These are phyloP conservation scores for Alauda arvensis DNA, from an alignment of 2,797 vertebrate genomes.

Conservation along the genomic window DNA sequence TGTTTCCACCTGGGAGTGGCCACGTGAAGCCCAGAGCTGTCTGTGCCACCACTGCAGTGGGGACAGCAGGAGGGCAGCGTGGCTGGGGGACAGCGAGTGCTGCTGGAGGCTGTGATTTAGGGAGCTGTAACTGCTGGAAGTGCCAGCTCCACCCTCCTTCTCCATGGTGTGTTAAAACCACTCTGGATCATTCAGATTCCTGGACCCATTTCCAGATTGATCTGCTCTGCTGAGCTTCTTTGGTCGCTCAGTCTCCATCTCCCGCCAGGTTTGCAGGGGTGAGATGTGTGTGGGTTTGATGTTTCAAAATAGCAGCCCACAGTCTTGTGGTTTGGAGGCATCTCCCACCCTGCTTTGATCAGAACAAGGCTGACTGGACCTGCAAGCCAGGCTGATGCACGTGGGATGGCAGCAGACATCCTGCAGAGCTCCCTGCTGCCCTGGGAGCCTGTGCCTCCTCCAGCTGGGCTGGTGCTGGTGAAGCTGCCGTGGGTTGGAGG, in stretches of 20 bases:
- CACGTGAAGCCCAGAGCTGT: not conserved
- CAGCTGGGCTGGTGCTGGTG: not conserved
- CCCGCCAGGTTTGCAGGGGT: not conserved
- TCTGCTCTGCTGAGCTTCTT: not conserved
- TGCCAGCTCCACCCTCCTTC: not conserved
- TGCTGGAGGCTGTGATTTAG: not conserved
- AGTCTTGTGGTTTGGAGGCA: not conserved
- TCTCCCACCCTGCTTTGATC: not conserved
- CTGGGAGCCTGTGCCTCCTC: not conserved
- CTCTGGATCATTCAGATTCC: not conserved
- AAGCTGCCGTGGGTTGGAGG: not conserved
- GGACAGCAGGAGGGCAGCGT: not conserved
- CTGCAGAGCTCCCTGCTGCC: not conserved
- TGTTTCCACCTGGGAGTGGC: not conserved
- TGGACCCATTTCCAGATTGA: not conserved
- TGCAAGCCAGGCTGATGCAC: accelerated
- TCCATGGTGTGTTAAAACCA: not conserved
- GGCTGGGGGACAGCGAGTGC: not conserved
- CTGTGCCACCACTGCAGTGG: accelerated
- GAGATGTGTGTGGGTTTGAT: not conserved
- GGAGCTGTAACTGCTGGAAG: not conserved
- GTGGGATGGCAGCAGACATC: not conserved
- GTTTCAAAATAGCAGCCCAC: conserved; percentile 2
- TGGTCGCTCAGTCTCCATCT: not conserved
- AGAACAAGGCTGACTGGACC: not conserved